Evolutionary conservation across 2,797 vertebrate species (phyloP).

Genomic region (Microctenopoma lineatum): DNA sequence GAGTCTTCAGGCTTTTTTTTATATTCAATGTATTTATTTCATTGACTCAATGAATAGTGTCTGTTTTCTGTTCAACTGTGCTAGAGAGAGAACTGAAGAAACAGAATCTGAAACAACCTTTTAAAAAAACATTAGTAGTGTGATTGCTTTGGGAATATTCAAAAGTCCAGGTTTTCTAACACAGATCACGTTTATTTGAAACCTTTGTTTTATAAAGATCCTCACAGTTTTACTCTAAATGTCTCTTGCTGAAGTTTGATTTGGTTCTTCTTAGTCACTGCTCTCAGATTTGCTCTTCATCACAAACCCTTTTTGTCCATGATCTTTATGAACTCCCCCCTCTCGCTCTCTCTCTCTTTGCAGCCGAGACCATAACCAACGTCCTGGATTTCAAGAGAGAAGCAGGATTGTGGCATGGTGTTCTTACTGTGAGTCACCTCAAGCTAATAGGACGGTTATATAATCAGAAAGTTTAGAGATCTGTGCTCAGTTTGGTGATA

Average conservation of each 20-base stretch:
- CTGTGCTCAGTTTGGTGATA: conserved; percentile 17
- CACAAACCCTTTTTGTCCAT: neutral
- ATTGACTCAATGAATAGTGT: conserved; percentile 5
- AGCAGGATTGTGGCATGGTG: conserved; percentile 95
- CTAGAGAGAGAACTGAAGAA: neutral
- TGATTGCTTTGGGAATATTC: neutral
- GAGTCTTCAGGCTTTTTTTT: neutral
- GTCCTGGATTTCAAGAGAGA: conserved; percentile 98
- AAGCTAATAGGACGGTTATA: conserved; percentile 10
- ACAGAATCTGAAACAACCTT: neutral
- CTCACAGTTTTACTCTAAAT: neutral
- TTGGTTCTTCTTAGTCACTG: conserved; percentile 9
- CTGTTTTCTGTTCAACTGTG: neutral
- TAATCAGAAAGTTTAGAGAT: conserved; percentile 14
- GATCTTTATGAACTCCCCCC: conserved; percentile 33
- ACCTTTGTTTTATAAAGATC: neutral
- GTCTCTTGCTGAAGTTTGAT: conserved; percentile 27
- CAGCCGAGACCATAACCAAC: conserved; percentile 94
- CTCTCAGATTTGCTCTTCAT: conserved; percentile 7
- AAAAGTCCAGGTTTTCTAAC: conserved; percentile 6
- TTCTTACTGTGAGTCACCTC: conserved; percentile 89
- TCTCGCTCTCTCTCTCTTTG: conserved; percentile 62
- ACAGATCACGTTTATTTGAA: neutral
- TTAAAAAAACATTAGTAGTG: neutral
- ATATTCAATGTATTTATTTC: neutral